Conservation (phyloP, 2,888 invertebrate species). For the Drosophila emarginata region DNA sequence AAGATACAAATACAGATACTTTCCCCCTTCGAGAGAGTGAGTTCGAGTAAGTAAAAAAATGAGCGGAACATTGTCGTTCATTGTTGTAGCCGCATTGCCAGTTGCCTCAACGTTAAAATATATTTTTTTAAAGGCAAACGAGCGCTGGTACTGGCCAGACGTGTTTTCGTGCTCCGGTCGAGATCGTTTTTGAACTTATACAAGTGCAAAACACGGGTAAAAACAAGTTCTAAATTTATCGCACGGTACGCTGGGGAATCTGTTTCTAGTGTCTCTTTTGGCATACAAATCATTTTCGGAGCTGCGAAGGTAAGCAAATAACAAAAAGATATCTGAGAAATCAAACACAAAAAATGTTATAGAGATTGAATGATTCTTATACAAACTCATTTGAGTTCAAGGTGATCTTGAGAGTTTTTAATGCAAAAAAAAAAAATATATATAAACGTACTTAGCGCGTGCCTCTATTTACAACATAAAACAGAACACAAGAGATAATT, state of each 20-base stretch:
- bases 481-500: slow-evolving; percentile 4
- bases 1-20: slow-evolving; percentile 29
- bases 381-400: slow-evolving; percentile 50
- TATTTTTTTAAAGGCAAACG: slow-evolving; percentile 58
- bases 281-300: slow-evolving; percentile 59
- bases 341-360: slow-evolving; percentile 15
- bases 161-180: slow-evolving; percentile 59
- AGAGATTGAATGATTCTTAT: slow-evolving; percentile 10
- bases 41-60: slow-evolving; percentile 12
- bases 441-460: slow-evolving; percentile 29
- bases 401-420: slow-evolving; percentile 51
- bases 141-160: slow-evolving; percentile 76
- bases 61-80: background rate
- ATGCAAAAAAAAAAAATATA: slow-evolving; percentile 9
- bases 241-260: slow-evolving; percentile 58
- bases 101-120: slow-evolving; percentile 41
- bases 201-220: slow-evolving; percentile 52
- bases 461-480: background rate
- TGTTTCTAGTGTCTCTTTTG: slow-evolving; percentile 49
- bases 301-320: slow-evolving; percentile 67
- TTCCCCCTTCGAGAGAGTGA: slow-evolving; percentile 7
- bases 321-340: slow-evolving; percentile 11
- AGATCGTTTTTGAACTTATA: slow-evolving; percentile 62
- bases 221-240: slow-evolving; percentile 79
- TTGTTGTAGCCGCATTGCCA: slow-evolving; percentile 7